These are phyloP conservation scores for Netelia virgata DNA, from an alignment of 2,888 invertebrate species.

Conservation along the genomic window DNA sequence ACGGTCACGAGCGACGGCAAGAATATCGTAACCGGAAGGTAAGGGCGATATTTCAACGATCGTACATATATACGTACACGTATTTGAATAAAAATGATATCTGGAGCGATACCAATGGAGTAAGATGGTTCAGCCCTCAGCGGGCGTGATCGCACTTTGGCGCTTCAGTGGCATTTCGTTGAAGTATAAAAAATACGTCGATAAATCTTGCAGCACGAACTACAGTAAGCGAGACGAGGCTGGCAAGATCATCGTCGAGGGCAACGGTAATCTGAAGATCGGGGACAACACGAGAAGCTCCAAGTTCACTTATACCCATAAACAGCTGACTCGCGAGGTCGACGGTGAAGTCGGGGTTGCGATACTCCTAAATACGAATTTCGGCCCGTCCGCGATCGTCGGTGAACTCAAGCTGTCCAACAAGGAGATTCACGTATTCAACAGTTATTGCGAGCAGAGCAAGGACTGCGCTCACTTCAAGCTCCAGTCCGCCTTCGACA, in stretches of 20 bases:
- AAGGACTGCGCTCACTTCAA: conserved; percentile 92
- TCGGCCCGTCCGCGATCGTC: conserved; percentile 90
- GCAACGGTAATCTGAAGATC: conserved; percentile 90
- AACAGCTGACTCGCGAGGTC: conserved; percentile 86
- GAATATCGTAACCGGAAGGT: conserved; percentile 90
- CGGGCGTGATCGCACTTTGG: conserved; percentile 39
- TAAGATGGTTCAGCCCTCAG: conserved; percentile 3
- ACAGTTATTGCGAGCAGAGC: conserved; percentile 92
- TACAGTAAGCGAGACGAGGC: conserved; percentile 90
- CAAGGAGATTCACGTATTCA: conserved; percentile 89
- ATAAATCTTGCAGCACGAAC: conserved; percentile 86
- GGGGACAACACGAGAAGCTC: conserved; percentile 89
- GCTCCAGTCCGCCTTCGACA: conserved; percentile 86
- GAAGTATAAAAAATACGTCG: conserved; percentile 61
- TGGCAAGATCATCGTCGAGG: conserved; percentile 90
- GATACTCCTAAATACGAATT: conserved; percentile 89
- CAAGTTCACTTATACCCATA: conserved; percentile 91
- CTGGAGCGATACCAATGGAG: neutral
- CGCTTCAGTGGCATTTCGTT: conserved; percentile 59
- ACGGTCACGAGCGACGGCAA: conserved; percentile 88
- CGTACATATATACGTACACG: neutral
- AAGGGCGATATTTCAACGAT: conserved; percentile 43
- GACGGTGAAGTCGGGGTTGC: conserved; percentile 90
- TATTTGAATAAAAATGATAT: neutral
- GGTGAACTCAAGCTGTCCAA: conserved; percentile 90